Evolutionary conservation across 2,888 invertebrate genomes (phyloP).

Genomic region (Catonia carolina): DNA sequence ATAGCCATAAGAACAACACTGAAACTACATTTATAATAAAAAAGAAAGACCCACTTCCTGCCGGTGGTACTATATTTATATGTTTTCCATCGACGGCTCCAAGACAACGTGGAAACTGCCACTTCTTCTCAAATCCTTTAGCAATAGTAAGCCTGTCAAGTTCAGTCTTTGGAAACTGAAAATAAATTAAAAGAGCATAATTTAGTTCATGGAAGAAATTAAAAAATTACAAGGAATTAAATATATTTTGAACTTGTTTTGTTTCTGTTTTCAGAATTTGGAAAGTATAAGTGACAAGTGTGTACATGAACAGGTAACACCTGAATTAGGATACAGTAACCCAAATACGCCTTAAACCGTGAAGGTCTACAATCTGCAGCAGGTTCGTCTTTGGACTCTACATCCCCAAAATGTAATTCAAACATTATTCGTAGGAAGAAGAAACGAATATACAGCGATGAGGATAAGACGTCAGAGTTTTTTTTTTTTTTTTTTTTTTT

Average conservation of each 20-base stretch:
- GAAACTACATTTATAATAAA: conserved; percentile 34
- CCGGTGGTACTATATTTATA: conserved; percentile 34
- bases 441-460: conserved; percentile 26
- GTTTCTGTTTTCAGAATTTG: conserved; percentile 13
- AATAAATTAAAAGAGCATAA: neutral
- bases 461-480: conserved; percentile 32
- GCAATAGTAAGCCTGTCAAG: conserved; percentile 26
- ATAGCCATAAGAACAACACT: conserved; percentile 34
- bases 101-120: conserved; percentile 34
- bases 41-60: conserved; percentile 33
- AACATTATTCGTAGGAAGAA: conserved; percentile 22
- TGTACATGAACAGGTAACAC: too few species aligned
- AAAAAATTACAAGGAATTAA: conserved; percentile 5
- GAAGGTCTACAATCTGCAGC: conserved; percentile 11
- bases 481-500: too few species aligned
- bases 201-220: conserved; percentile 3
- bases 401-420: conserved; percentile 12
- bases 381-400: conserved; percentile 11
- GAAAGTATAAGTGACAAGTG: conserved; percentile 25
- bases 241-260: conserved; percentile 13
- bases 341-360: conserved; percentile 19
- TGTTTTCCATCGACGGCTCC: conserved; percentile 36
- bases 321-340: too few species aligned
- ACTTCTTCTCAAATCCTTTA: conserved; percentile 25
- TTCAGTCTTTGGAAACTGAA: conserved; percentile 25